Base-by-base conservation (phyloP, 2,888 invertebrate genomes). In the Galerucella calmariensis region DNA sequence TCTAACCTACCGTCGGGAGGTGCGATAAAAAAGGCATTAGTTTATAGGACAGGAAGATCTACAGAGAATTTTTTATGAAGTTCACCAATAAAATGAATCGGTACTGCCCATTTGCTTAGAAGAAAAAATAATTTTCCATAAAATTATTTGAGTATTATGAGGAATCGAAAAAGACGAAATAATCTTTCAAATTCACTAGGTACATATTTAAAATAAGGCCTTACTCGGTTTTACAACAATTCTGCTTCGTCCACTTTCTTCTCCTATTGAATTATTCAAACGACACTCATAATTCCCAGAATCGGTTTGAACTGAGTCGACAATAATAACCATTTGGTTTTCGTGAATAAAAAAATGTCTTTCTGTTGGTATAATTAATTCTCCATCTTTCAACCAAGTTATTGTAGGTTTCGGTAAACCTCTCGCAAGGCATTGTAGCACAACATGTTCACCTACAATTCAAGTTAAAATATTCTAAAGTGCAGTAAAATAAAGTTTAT, bases 261-360 rank as follows among this genome's bases (percentile, higher is more conserved):
- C 92, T 9, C 96, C 97, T 58, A 96, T 89, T 59, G 93, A 92
- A 89, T 98, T 98, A 61, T 94, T 93, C 86, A 98, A 94, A 86
- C 94, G 93, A 89, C 98, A 98, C 82, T 95, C 94, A 88, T 97
- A 98, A 75, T 90, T 90, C 0, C 97, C 98, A 46, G 94, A 93
- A 89, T 98, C 97, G 78, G 89, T 90, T 4, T 91, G 86, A 77
- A 92, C 91, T 0, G 95, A 93, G 83, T 95, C 93, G 59, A 96
- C 93, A 80, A 98, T 97, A 65, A 98, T 93, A 69, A 98, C 88
- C 72, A 97, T 88, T 85, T 97, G 97, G 86, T 95, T 93, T 85
- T 95, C 94, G 51, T 93, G 94, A 4, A 97, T 94, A 82, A 97
- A 94, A 85, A 94, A 96, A 87, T 97, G 95, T 1, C 97, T 90